Conservation (phyloP, 2,888 invertebrate genomes). For the Drosophila niveifrons region DNA sequence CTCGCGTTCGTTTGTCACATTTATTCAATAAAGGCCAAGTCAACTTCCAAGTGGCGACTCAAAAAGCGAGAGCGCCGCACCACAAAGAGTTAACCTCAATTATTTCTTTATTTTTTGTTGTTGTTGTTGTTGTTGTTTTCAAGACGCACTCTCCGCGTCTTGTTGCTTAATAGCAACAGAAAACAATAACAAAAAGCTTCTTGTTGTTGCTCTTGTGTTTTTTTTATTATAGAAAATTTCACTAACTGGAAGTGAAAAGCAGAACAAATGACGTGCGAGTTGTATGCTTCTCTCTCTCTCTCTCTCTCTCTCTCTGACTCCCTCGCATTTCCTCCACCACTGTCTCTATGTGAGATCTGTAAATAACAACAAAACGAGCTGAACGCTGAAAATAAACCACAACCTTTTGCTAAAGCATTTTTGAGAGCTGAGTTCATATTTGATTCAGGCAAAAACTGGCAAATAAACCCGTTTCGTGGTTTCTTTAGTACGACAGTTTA, state of each 20-base stretch:
- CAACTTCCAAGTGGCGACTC: constrained; percentile 60
- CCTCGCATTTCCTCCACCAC: constrained; percentile 19
- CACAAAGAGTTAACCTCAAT: constrained; percentile 77
- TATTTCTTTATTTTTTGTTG: constrained; percentile 25
- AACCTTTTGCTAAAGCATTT: constrained; percentile 56
- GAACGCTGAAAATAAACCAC: not conserved
- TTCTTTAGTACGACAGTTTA: constrained; percentile 48
- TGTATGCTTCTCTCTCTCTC: constrained; percentile 14
- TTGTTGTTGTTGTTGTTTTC: constrained; percentile 40
- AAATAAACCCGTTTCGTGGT: constrained; percentile 66
- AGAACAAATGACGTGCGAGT: constrained; percentile 71
- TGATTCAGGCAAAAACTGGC: constrained; percentile 21
- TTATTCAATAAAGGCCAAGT: constrained; percentile 80
- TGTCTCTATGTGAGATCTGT: constrained; percentile 29
- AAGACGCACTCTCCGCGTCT: constrained; percentile 69
- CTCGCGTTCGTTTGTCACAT: constrained; percentile 74
- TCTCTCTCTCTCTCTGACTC: constrained; percentile 21
- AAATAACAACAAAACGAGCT: constrained; percentile 34
- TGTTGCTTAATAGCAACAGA: constrained; percentile 70
- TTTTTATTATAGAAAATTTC: constrained; percentile 64
- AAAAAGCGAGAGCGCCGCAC: constrained; percentile 71
- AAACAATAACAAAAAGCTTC: constrained; percentile 48
- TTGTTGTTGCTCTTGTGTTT: constrained; percentile 41
- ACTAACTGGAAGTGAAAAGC: constrained; percentile 78
- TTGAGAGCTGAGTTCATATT: constrained; percentile 60